Percentiles rank a stretch among this genome's conserved stretches.
phyloP scores from a whole-genome alignment of 2,797 vertebrate species.

The Macropodus opercularis region DNA sequence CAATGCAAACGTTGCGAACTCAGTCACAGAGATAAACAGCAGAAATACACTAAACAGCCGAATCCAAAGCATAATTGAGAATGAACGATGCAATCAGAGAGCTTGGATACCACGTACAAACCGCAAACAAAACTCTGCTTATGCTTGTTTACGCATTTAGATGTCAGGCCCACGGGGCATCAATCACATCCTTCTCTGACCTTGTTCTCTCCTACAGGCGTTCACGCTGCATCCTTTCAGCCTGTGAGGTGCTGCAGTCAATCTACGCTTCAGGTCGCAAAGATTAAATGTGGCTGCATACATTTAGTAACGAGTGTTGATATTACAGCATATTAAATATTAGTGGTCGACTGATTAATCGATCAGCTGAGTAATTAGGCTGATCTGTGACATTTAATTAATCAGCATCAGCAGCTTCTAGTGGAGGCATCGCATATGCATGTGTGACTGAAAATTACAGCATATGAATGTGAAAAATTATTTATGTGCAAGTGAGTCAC shows the following conservation, averaged over 20 bases:
- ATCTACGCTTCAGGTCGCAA: slow-evolving; percentile 4
- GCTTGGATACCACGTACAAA: not conserved
- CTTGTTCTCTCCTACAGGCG: slow-evolving; percentile 26
- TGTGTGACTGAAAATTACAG: too few relatives aligned
- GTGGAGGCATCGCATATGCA: too few relatives aligned
- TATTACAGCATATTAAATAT: not conserved
- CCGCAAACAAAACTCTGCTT: slow-evolving; percentile 24
- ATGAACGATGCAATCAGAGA: slow-evolving; percentile 13
- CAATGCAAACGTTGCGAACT: slow-evolving; percentile 29
- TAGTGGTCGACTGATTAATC: too few relatives aligned
- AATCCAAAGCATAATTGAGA: slow-evolving; percentile 23
- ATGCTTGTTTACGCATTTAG: slow-evolving; percentile 48
- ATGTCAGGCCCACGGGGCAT: slow-evolving; percentile 43
- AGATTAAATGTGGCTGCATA: slow-evolving; percentile 1
- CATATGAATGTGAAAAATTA: too few relatives aligned
- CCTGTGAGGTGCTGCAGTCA: slow-evolving; percentile 2
- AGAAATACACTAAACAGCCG: slow-evolving; percentile 11
- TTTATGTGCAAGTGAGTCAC: too few relatives aligned
- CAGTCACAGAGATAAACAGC: slow-evolving; percentile 38
- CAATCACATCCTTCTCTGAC: slow-evolving; percentile 46
- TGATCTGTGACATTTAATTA: too few relatives aligned
- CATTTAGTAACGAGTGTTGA: not conserved
- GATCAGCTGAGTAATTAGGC: too few relatives aligned
- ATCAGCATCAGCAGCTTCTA: too few relatives aligned
- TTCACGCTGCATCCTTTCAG: slow-evolving; percentile 15